Conservation (phyloP, 2,113 vertebrate genomes). For the Rafetus swinhoei region DNA sequence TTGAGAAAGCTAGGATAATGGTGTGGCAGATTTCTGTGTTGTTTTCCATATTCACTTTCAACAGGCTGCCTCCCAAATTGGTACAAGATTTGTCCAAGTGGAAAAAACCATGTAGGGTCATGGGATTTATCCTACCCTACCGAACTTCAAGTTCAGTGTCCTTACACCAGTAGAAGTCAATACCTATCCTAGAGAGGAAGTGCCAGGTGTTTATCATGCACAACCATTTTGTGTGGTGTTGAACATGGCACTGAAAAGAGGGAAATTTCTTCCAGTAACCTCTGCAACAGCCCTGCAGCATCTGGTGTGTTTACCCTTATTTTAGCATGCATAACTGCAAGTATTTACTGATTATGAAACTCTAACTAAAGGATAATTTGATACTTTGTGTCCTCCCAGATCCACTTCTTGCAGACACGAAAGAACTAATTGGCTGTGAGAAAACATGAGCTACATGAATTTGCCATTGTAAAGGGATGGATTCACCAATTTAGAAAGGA, state of each 20-base stretch:
- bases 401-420: not conserved
- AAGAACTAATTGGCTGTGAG: not conserved
- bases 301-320: not conserved
- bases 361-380: not conserved
- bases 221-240: not conserved
- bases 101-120: not conserved
- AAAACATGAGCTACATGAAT: not conserved
- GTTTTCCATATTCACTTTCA: not conserved
- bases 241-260: not conserved
- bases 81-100: not conserved
- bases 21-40: not conserved
- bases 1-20: not conserved
- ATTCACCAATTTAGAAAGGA: not conserved
- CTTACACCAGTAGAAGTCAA: not conserved
- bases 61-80: not conserved
- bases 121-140: not conserved
- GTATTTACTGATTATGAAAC: not conserved
- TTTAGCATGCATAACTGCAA: not conserved
- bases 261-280: slow-evolving; percentile 13
- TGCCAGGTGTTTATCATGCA: not conserved
- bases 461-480: not conserved
- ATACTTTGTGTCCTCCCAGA: not conserved
- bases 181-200: not conserved
- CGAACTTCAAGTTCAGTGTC: not conserved
- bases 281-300: not conserved